These are phyloP conservation scores for Parnassius mnemosyne DNA, from an alignment of 2,888 invertebrate genomes.

Conservation along the genomic window DNA sequence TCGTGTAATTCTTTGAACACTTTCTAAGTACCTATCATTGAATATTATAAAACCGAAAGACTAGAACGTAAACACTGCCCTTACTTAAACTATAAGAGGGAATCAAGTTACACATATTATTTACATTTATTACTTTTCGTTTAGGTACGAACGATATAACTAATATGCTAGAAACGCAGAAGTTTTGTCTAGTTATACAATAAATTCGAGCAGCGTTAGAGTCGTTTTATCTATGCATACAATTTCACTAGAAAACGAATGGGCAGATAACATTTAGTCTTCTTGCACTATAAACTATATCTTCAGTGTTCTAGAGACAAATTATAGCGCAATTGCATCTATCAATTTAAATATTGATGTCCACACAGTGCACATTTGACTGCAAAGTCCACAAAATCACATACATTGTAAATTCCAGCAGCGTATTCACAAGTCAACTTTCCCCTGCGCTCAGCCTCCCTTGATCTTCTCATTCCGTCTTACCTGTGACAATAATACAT, in stretches of 20 bases:
- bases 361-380: conserved; percentile 24
- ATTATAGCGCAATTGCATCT: conserved; percentile 18
- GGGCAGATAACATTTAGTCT: conserved; percentile 43
- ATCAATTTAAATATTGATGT: neutral
- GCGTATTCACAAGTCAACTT: conserved; percentile 28
- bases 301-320: conserved; percentile 28
- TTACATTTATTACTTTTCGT: conserved; percentile 12
- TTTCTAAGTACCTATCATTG: conserved; percentile 18
- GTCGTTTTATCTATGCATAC: conserved; percentile 15
- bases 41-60: conserved; percentile 21
- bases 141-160: conserved; percentile 5
- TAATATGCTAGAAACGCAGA: conserved; percentile 12
- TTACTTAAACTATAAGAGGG: conserved; percentile 20
- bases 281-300: conserved; percentile 45
- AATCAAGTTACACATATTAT: conserved; percentile 14
- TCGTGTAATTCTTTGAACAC: neutral
- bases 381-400: conserved; percentile 37
- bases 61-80: conserved; percentile 22
- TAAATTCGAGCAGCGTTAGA: conserved; percentile 17
- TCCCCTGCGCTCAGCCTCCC: conserved; percentile 50
- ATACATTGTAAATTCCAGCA: conserved; percentile 31
- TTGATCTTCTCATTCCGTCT: conserved; percentile 46
- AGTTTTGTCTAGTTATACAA: conserved; percentile 13
- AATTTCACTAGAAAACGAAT: conserved; percentile 35
- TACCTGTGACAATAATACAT: conserved; percentile 61